These are phyloP conservation scores for Molossus alvarezi DNA, from an alignment of 2,797 vertebrate species.

Conservation along the genomic window DNA sequence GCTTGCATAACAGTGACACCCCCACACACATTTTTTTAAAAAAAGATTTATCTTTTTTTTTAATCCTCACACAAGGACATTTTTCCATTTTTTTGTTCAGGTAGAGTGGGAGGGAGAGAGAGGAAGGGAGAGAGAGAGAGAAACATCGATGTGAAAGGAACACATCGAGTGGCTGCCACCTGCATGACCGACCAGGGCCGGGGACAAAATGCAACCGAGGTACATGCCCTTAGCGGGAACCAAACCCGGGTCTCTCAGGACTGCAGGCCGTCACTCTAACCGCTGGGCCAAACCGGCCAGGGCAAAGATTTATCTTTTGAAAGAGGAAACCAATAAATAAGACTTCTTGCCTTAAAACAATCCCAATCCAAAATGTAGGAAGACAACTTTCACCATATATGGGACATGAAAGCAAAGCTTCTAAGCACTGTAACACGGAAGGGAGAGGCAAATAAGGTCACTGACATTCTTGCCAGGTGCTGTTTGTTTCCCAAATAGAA, in stretches of 20 bases:
- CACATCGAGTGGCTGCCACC: too few species aligned
- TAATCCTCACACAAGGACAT: too few species aligned
- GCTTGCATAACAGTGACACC: neutral
- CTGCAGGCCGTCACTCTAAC: too few species aligned
- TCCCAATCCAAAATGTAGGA: neutral
- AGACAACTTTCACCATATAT: neutral
- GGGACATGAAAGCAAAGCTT: neutral
- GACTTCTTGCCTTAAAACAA: constrained; percentile 47
- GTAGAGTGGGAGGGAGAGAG: too few species aligned
- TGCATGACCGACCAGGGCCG: too few species aligned
- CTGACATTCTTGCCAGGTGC: neutral
- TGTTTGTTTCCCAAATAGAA: constrained; percentile 10
- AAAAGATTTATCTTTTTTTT: neutral
- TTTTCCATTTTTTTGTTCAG: too few species aligned
- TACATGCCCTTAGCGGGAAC: too few species aligned
- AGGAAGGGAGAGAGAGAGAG: too few species aligned
- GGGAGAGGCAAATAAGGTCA: neutral
- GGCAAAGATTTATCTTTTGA: neutral
- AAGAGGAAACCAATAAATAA: constrained; percentile 42
- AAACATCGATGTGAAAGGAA: too few species aligned
- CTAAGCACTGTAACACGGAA: neutral
- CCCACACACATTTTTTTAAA: neutral
- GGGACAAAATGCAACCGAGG: too few species aligned
- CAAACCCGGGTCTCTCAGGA: too few species aligned
- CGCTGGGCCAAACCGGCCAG: too few species aligned